Conservation (phyloP, 2,113 vertebrate species). For the Myrmecobius fasciatus region DNA sequence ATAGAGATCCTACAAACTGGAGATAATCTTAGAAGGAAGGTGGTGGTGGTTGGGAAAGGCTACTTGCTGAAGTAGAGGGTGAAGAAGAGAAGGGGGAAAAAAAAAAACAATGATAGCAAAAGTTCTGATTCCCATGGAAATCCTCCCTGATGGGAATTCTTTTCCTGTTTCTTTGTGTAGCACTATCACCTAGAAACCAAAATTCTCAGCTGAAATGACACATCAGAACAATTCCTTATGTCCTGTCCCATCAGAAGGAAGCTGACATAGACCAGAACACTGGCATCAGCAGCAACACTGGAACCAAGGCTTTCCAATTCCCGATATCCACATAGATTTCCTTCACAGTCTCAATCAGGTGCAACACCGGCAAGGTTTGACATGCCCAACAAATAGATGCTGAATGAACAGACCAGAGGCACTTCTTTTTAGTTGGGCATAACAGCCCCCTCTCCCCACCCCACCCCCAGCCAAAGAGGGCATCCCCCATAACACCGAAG, state of each 20-base stretch:
- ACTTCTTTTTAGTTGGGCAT: neutral
- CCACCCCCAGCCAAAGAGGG: no score
- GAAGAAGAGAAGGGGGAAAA: neutral
- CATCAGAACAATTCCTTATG: slow-evolving; percentile 27
- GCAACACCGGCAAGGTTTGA: neutral
- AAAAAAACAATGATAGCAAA: neutral
- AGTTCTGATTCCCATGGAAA: slow-evolving; percentile 18
- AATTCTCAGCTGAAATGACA: slow-evolving; percentile 59
- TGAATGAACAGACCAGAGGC: neutral
- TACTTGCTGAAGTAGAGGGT: neutral
- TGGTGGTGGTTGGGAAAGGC: neutral
- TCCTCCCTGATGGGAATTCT: slow-evolving; percentile 38
- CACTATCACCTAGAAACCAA: slow-evolving; percentile 63
- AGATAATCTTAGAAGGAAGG: neutral
- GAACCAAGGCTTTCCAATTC: slow-evolving; percentile 4
- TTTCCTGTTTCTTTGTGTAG: slow-evolving; percentile 18
- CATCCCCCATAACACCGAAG: no score
- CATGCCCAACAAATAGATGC: neutral
- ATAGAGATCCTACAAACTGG: neutral
- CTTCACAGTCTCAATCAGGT: neutral
- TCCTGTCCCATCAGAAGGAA: slow-evolving; percentile 37
- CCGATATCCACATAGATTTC: slow-evolving; percentile 10
- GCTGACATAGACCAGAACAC: slow-evolving; percentile 35
- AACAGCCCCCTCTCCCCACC: no score
- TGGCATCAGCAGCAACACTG: neutral